Evolutionary conservation across 2,888 invertebrate genomes (phyloP), one percentile per base, ranked within the genome.

Genomic region (Conops quadrifasciatus): DNA sequence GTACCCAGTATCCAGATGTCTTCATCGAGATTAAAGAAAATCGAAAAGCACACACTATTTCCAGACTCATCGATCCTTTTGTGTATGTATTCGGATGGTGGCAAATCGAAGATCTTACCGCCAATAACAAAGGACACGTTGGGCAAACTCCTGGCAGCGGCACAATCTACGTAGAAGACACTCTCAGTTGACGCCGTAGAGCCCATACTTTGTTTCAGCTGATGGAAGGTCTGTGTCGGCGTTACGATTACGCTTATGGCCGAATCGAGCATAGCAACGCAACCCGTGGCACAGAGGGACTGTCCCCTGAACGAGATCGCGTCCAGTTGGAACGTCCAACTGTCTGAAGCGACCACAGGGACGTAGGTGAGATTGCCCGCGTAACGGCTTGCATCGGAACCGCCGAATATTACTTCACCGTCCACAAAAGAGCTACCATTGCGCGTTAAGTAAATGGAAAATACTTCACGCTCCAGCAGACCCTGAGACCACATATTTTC

Each of bases 281-380:
- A 36, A 78, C 89, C 76, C 82, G 95, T 96, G 83, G 92, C 76
- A 82, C 96, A 96, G 83, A 92, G 90, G 16, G 81, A 77, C 24
- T 85, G 80, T 0, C 87, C 87, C 51, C 85, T 87, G 72, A 92
- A 84, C 62, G 77, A 66, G 15, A 93, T 85, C 49, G 85, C 86
- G 83, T 95, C 94, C 93, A 98, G 92, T 80, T 87, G 88, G 88
- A 99, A 96, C 88, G 98, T 96, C 98, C 98, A 99, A 87, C 98
- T 98, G 72, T 93, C 93, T 87, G 94, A 88, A 76, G 89, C 89
- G 77, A 91, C 89, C 0, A 99, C 93, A 7, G 93, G 90, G 75
- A 94, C 88, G 86, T 96, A 97, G 58, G 80, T 82, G 13, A 82
- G 73, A 13, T 70, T 70, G 13, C 82, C 97, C 70, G 87, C 87